Evolutionary conservation across 2,888 invertebrate species (phyloP).

Genomic region (Drosophila infuscata): DNA sequence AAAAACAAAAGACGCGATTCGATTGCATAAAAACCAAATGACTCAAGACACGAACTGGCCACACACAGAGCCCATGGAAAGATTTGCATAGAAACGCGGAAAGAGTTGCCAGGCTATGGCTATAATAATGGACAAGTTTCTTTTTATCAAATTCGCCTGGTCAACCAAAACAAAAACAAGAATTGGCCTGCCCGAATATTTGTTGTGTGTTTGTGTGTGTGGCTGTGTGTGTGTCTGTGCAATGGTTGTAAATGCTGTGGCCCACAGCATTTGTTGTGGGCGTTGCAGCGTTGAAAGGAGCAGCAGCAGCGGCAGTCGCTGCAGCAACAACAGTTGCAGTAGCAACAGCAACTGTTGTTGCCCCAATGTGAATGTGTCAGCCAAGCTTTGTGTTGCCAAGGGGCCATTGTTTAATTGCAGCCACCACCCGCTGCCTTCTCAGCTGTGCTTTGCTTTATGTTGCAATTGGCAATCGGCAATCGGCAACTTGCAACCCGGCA

Average conservation of each 20-base stretch:
- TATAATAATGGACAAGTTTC: conserved; percentile 60
- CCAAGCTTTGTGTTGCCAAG: conserved; percentile 39
- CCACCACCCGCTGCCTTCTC: conserved; percentile 37
- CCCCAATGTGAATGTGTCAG: conserved; percentile 76
- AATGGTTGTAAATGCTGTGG: conserved; percentile 24
- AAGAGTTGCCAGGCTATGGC: conserved; percentile 63
- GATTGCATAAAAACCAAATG: conserved; percentile 59
- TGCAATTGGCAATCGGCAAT: conserved; percentile 31
- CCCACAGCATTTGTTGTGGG: conserved; percentile 64
- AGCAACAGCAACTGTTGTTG: conserved; percentile 42
- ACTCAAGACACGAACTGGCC: conserved; percentile 78
- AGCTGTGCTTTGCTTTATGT: conserved; percentile 32
- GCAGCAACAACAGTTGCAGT: conserved; percentile 12
- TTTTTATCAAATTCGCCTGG: conserved; percentile 54
- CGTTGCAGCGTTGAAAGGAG: conserved; percentile 70
- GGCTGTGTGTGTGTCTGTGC: conserved; percentile 18
- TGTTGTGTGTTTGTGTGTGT: conserved; percentile 8
- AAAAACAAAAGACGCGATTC: conserved; percentile 25
- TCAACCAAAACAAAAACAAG: conserved; percentile 36
- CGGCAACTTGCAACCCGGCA: conserved; percentile 9
- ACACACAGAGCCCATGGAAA: conserved; percentile 53
- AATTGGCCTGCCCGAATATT: conserved; percentile 52
- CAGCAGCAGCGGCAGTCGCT: conserved; percentile 48
- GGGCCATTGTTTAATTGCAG: conserved; percentile 59
- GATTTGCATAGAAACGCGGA: conserved; percentile 65